Evolutionary conservation across 2,888 invertebrate genomes (phyloP), one percentile per base, ranked within the genome.

Genomic region (Drosophila pseudotalamancana): DNA sequence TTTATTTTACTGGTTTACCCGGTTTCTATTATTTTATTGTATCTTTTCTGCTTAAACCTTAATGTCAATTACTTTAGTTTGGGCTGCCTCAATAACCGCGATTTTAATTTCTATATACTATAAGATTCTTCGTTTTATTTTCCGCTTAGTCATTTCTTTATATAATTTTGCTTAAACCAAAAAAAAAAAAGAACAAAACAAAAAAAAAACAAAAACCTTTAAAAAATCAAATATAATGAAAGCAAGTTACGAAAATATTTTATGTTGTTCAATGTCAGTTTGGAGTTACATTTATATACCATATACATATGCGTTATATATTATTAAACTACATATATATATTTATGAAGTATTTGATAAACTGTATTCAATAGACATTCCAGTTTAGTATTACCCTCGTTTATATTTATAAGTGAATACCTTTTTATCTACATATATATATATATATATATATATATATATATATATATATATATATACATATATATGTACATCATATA

Each of bases 201-300:
- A 51, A 11, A 55, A 45, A 45, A 76, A 16, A 63, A 53, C 64
- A 56, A 40, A 53, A 48, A 51, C 29, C 40, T 45, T 31, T 39
- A 39, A 37, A 21, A 40, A n/a, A 50, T 14, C 43, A 45, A 35
- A 39, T 55, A 55, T 49, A 43, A 35, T 18, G 19, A 61, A 60
- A 70, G 9, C 29, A 66, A 73, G 57, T 74, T 76, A 83, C 68
- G 84, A 81, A 81, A 81, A 81, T 84, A 84, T 85, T 85, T 85
- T 85, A 87, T 85, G 84, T 85, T 85, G 87, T 82, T 84, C 84
- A 82, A 85, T 85, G 84, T 85, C 84, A 85, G 84, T 85, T 85
- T 85, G 84, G 84, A 85, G 84, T 87, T 85, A 84, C 86, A 83
- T 81, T 78, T 77, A 69, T 78, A 74, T 78, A 73, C 76, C 63